A percentile compares a stretch with the other conserved stretches of the same genome.
Evolutionary conservation across 2,113 vertebrate species (phyloP).

Genomic region (Synchiropus splendidus): DNA sequence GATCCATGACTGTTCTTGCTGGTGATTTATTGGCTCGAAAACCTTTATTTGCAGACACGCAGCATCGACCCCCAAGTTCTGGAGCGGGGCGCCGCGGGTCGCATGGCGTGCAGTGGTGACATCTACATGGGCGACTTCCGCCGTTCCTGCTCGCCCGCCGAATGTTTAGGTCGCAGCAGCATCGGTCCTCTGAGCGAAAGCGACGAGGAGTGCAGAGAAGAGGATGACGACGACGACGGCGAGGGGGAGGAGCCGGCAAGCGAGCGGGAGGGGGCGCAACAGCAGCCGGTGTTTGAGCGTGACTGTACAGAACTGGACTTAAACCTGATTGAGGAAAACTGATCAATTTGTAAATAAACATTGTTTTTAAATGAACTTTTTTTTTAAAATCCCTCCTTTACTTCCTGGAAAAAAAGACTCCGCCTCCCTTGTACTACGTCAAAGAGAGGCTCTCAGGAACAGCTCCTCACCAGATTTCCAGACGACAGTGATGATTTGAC

Average conservation of each 20-base stretch:
- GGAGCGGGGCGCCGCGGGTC: conserved; percentile 58
- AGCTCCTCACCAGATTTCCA: conserved; percentile 48
- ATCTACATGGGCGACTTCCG: conserved; percentile 63
- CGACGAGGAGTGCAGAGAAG: conserved; percentile 74
- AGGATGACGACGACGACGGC: conserved; percentile 56
- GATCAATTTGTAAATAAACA: conserved; percentile 54
- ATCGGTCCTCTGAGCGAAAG: conserved; percentile 84
- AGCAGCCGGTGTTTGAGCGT: conserved; percentile 79
- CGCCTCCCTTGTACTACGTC: conserved; percentile 49
- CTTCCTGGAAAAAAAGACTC: conserved; percentile 12
- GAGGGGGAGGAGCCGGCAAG: conserved; percentile 55
- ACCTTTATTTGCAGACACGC: conserved; percentile 52
- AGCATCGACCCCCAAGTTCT: conserved; percentile 67
- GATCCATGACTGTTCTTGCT: not conserved
- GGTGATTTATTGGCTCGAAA: no score
- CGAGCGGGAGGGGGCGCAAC: conserved; percentile 67
- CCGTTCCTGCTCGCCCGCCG: conserved; percentile 71
- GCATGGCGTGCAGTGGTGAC: conserved; percentile 59
- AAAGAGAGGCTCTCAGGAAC: conserved; percentile 71
- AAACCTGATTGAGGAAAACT: conserved; percentile 84
- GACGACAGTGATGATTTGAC: conserved; percentile 58
- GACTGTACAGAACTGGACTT: conserved; percentile 83
- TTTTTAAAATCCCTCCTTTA: conserved; percentile 32
- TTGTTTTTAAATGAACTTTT: conserved; percentile 20
- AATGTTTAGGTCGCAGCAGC: conserved; percentile 71